Conservation (phyloP, 2,797 vertebrate species). For the Sebastes nivosus region DNA sequence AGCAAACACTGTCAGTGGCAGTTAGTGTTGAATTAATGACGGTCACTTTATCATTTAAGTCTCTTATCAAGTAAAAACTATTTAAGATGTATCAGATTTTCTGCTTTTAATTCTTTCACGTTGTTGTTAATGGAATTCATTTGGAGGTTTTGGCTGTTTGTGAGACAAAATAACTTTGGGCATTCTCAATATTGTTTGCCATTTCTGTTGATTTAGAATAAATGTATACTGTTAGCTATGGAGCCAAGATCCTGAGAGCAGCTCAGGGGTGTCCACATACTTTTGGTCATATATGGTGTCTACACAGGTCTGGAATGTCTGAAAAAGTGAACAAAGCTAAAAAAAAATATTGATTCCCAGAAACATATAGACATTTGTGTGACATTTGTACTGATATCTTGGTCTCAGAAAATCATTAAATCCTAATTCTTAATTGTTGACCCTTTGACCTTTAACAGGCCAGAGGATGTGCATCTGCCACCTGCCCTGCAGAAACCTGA, state of each 20-base stretch:
- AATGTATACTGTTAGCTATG: background rate
- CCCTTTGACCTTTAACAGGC: conserved; percentile 77
- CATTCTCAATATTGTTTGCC: background rate
- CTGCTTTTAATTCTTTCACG: too few species aligned
- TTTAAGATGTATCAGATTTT: background rate
- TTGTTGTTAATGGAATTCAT: background rate
- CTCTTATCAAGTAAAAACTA: background rate
- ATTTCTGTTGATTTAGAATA: background rate
- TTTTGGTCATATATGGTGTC: background rate
- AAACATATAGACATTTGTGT: background rate
- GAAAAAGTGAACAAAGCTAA: background rate
- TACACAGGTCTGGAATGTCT: background rate
- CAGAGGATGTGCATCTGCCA: conserved; percentile 98
- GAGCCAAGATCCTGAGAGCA: background rate
- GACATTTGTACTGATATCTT: background rate
- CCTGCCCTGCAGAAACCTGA: conserved; percentile 89
- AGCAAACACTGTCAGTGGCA: background rate
- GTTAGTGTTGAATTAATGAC: background rate
- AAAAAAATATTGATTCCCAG: background rate
- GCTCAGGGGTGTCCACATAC: background rate
- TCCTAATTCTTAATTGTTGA: background rate
- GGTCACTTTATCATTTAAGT: too few species aligned
- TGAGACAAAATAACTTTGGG: background rate
- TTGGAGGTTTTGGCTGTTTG: background rate
- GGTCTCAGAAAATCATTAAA: background rate